These are phyloP conservation scores for Chrysolina americana DNA, from an alignment of 2,888 invertebrate species.

Conservation along the genomic window DNA sequence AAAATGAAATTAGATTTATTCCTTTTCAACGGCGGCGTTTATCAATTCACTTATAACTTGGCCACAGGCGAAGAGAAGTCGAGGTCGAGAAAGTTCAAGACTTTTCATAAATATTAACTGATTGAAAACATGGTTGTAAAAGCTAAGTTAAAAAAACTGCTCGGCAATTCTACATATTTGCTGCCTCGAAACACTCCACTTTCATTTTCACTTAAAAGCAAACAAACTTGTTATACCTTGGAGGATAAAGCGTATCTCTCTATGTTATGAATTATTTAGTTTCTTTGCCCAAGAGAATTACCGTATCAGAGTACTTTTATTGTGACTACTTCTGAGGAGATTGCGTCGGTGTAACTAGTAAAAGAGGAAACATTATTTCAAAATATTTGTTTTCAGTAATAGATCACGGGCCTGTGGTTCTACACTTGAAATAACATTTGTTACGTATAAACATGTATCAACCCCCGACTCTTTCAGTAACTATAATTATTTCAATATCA, in stretches of 20 bases:
- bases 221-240: conserved; percentile 3
- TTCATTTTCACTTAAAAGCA: conserved; percentile 5
- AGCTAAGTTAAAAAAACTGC: neutral
- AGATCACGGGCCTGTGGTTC: too few relatives aligned
- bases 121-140: neutral
- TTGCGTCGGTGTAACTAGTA: neutral
- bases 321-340: neutral
- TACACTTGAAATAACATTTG: too few relatives aligned
- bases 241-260: conserved; percentile 5
- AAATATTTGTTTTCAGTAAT: too few relatives aligned
- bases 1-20: conserved; percentile 2
- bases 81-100: neutral
- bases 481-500: too few relatives aligned
- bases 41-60: conserved; percentile 5
- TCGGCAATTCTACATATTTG: conserved; percentile 5
- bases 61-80: neutral
- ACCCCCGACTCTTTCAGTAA: too few relatives aligned
- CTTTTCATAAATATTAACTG: neutral
- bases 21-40: neutral
- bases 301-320: neutral
- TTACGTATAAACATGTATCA: too few relatives aligned
- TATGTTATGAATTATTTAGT: conserved; percentile 4
- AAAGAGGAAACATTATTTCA: neutral
- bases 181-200: neutral
- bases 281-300: neutral